Base-by-base conservation (phyloP, 2,113 vertebrate genomes). In the Nerophis ophidion region DNA sequence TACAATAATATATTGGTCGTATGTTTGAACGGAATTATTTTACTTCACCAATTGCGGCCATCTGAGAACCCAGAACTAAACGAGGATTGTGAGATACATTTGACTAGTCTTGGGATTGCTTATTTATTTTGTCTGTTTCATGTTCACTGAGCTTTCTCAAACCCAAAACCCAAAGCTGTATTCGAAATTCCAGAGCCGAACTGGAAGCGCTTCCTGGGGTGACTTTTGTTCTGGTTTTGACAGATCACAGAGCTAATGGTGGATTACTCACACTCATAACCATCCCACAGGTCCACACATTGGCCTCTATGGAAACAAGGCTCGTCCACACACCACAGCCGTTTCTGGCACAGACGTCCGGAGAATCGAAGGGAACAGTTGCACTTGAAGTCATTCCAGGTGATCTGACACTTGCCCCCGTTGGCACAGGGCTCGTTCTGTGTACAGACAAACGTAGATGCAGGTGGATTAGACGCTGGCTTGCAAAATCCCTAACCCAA, bases 301-400 rank as follows among this genome's bases (percentile, higher is more conserved):
- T 55, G 86, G 40, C 90, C 89, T 33, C 86, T 86, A 0, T 84
- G 75, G 7, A 82, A 78, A 70, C 97, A 99, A 0, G 92, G 94
- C 34, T 84, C 81, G 4, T 84, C 88, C 0, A 88, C 76, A 66
- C 97, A 99, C 97, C 97, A 98, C 47, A 95, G 67, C 5, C 79
- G 90, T n/a, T 91, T 92, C 63, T 94, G 89, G 63, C 97, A 99
- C 1, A 77, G 86, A 11, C 77, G 90, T 40, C 97, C 95, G 0
- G 93, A 92, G 86, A 89, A 96, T 75, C 91, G 93, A 55, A 75
- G 52, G 17, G 91, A 86, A 68, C 97, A 99, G 73, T 63, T 67
- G 66, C 97, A 99, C 47, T 57, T 81, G 84, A 95, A 99, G 83
- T 98, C 94, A 55, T 98, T 99, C 97, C 97, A 99, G 58, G 92